Conservation (phyloP, 2,888 invertebrate species). For the Encarsia formosa region DNA sequence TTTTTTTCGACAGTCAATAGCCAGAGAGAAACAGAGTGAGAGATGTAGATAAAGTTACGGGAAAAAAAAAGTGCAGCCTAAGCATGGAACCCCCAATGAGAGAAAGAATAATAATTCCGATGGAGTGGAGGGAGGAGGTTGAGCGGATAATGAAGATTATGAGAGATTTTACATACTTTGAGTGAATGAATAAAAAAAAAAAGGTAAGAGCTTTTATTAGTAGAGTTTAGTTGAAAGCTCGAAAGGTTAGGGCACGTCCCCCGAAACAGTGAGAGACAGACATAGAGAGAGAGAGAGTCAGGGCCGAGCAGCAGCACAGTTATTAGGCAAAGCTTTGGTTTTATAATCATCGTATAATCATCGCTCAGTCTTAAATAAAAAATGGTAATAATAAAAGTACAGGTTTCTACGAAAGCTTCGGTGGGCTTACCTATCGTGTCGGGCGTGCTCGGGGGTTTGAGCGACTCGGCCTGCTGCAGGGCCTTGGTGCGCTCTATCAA, state of each 20-base stretch:
- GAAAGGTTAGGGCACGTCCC: too few relatives aligned
- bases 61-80: conserved; percentile 38
- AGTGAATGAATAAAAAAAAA: neutral
- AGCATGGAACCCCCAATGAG: conserved; percentile 28
- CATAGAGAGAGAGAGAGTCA: conserved; percentile 44
- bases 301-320: conserved; percentile 48
- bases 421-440: conserved; percentile 49
- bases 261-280: conserved; percentile 22
- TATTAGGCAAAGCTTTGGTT: conserved; percentile 33
- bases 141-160: too few relatives aligned
- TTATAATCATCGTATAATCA: conserved; percentile 10
- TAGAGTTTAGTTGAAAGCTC: too few relatives aligned
- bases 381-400: too few relatives aligned
- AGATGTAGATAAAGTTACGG: conserved; percentile 34
- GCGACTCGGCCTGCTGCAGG: conserved; percentile 59
- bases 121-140: neutral
- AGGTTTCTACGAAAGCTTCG: too few relatives aligned
- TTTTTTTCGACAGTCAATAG: conserved; percentile 20
- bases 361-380: too few relatives aligned
- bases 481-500: conserved; percentile 74
- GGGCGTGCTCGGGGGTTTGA: conserved; percentile 50
- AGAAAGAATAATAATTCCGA: conserved; percentile 7
- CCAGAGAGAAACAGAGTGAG: conserved; percentile 25
- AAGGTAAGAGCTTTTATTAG: too few relatives aligned
- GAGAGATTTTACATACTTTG: too few relatives aligned